phyloP scores from a whole-genome alignment of 2,797 vertebrate genomes.

The Denticeps clupeoides region DNA sequence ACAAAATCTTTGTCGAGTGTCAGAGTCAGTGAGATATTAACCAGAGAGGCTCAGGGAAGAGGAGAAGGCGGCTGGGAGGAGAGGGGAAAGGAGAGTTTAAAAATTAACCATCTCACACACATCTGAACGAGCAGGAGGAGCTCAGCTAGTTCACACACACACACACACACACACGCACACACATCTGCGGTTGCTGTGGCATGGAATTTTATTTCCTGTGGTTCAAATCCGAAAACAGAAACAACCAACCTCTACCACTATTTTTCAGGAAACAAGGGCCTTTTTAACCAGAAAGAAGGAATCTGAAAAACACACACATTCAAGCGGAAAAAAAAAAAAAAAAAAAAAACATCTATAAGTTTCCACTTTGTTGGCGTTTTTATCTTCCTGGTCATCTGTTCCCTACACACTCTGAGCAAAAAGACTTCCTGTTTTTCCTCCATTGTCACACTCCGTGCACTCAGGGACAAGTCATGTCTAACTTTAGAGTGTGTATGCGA shows the following conservation, averaged over 20 bases:
- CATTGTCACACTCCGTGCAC: slow-evolving; percentile 78
- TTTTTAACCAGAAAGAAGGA: slow-evolving; percentile 51
- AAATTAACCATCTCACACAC: slow-evolving; percentile 57
- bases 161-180: not conserved
- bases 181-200: slow-evolving; percentile 3
- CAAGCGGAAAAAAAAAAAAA: slow-evolving; percentile 48
- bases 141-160: not conserved
- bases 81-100: slow-evolving; percentile 47
- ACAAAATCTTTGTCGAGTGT: too few species aligned
- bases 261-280: slow-evolving; percentile 78
- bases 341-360: slow-evolving; percentile 85
- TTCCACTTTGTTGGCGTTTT: slow-evolving; percentile 88
- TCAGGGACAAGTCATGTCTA: slow-evolving; percentile 56
- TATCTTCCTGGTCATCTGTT: slow-evolving; percentile 96
- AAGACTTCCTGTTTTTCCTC: slow-evolving; percentile 98
- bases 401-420: slow-evolving; percentile 73
- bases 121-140: slow-evolving; percentile 39
- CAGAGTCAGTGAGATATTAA: not conserved
- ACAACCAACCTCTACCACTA: slow-evolving; percentile 40
- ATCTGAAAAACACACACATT: slow-evolving; percentile 52
- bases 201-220: slow-evolving; percentile 21
- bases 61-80: slow-evolving; percentile 1
- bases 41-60: not conserved
- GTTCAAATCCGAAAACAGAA: slow-evolving; percentile 25
- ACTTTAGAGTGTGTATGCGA: slow-evolving; percentile 61